Evolutionary conservation across 2,797 vertebrate genomes (phyloP).

Genomic region (Macropodus opercularis): DNA sequence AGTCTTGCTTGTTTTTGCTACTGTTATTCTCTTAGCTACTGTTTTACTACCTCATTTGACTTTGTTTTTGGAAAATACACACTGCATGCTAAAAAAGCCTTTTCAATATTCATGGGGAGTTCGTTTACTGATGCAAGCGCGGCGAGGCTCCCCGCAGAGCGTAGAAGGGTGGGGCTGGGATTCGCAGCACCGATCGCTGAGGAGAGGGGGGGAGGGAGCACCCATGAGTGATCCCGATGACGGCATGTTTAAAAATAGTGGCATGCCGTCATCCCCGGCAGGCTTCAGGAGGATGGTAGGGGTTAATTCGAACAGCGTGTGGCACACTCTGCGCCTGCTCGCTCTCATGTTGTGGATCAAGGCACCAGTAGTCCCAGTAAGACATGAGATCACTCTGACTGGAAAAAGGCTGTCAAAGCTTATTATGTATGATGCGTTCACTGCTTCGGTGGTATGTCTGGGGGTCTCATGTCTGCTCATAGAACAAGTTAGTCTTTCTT

Average conservation of each 20-base stretch:
- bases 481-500: slow-evolving; percentile 7
- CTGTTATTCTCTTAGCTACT: no score
- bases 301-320: slow-evolving; percentile 30
- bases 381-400: slow-evolving; percentile 46
- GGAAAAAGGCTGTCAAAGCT: slow-evolving; percentile 44
- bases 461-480: neutral
- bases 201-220: slow-evolving; percentile 7
- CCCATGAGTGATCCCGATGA: slow-evolving; percentile 59
- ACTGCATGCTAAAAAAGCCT: slow-evolving; percentile 56
- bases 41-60: no score
- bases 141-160: slow-evolving; percentile 51
- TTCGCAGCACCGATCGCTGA: slow-evolving; percentile 16
- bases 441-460: slow-evolving; percentile 33
- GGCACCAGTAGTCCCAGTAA: slow-evolving; percentile 63
- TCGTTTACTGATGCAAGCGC: slow-evolving; percentile 43
- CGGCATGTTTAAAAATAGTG: slow-evolving; percentile 79
- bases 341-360: slow-evolving; percentile 59
- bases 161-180: slow-evolving; percentile 44
- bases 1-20: no score
- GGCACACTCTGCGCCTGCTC: slow-evolving; percentile 26
- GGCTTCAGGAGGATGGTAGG: slow-evolving; percentile 44
- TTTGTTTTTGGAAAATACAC: slow-evolving; percentile 22
- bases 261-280: slow-evolving; percentile 63
- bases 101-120: slow-evolving; percentile 72
- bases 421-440: slow-evolving; percentile 20